Evolutionary conservation across 2,888 invertebrate species (phyloP), one percentile per base, ranked within the genome.

Genomic region (Drosophila siamana): DNA sequence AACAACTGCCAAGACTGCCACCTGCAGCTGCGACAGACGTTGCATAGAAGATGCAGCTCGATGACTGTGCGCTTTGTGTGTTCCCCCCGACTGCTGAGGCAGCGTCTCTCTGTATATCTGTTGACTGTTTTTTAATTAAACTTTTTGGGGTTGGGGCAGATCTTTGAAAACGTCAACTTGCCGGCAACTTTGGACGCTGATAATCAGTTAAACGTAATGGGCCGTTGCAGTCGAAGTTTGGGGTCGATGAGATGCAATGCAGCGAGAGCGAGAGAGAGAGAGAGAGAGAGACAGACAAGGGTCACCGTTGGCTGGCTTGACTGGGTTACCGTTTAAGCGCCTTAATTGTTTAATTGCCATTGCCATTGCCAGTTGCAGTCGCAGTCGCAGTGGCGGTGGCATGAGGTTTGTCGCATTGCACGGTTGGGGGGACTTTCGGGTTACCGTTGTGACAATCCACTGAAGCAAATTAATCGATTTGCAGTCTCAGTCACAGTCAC

Each of bases 341-440:
- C 84, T 88, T 86, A 84, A 84, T 88, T 84, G 88, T 78, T 86
- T 86, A 83, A 88, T 88, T 84, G 86, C 88, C 86, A 86, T 61
- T 64, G 60, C 76, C 57, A 74, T 60, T 60, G 88, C 86, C 83
- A 83, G 30, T 62, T n/a, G n/a, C n/a, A n/a, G n/a, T n/a, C n/a
- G n/a, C 83, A 83, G 19, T 19, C 19, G 19, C 19, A 19, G 19
- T 61, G 57, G 67, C 43, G 68, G 15, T 15, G 15, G 15, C 4
- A 0, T 40, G 11, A 0, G 15, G 15, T 9, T 50, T 50, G 69
- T 54, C 50, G 50, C 69, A 64, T 40, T 74, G 78, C 73, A 73
- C 72, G 80, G 59, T 66, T 67, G 82, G 66, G 52, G 55, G 64
- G 57, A 43, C 63, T 79, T 72, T 70, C 46, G 57, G 48, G 55